Evolutionary conservation across 1,140 invertebrate species (phyloP).

Genomic region (Archegozetes longisetosus): DNA sequence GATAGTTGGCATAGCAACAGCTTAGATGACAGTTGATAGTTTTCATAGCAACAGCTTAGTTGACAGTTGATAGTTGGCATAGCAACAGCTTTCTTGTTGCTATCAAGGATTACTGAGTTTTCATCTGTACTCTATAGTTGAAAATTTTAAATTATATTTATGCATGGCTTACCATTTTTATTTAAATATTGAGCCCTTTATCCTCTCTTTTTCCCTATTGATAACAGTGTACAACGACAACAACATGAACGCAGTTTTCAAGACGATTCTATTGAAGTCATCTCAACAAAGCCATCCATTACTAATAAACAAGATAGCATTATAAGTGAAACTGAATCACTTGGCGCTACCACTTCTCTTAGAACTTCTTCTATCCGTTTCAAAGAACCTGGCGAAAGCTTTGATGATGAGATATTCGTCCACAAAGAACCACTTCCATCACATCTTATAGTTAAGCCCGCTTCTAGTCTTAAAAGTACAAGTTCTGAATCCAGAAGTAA

Average conservation of each 20-base stretch:
- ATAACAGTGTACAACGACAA: slow-evolving; percentile 11
- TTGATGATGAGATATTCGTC: not conserved
- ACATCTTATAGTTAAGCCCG: not conserved
- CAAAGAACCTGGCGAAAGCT: not conserved
- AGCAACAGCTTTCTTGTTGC: too few species aligned
- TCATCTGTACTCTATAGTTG: slow-evolving; percentile 47
- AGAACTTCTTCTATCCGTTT: slow-evolving; percentile 4
- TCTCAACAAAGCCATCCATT: not conserved
- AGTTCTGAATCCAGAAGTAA: not conserved
- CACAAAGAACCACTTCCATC: not conserved
- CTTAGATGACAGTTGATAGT: too few species aligned
- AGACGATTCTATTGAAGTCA: not conserved
- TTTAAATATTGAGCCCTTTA: too few species aligned
- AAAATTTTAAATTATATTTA: slow-evolving; percentile 5
- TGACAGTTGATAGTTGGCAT: too few species aligned
- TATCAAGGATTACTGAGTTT: too few species aligned
- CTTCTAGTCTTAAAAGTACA: not conserved
- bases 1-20: too few species aligned
- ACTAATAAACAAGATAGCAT: slow-evolving; percentile 1
- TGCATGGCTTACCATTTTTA: too few species aligned
- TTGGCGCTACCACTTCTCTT: not conserved
- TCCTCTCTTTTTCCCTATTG: too few species aligned
- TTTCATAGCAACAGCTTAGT: too few species aligned
- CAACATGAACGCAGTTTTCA: slow-evolving; percentile 14
- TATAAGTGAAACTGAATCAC: slow-evolving; percentile 7